A percentile compares a stretch with the other conserved stretches of the same genome.
Evolutionary conservation across 2,797 vertebrate species (phyloP).

Genomic region (Parauchenoglanis ngamensis): DNA sequence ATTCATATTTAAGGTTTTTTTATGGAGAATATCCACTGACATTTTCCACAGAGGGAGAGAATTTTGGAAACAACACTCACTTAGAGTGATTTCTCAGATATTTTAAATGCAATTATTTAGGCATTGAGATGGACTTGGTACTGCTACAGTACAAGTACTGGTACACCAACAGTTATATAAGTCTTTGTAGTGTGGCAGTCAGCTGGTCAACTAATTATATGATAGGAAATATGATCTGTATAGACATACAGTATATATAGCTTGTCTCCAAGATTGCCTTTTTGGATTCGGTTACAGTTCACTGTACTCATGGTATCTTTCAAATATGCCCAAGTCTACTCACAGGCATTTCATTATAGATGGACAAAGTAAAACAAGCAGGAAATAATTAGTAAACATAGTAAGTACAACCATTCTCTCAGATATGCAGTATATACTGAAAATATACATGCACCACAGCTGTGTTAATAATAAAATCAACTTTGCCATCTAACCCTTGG

Average conservation of each 20-base stretch:
- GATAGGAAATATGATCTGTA: slow-evolving; percentile 24
- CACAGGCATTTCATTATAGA: slow-evolving; percentile 12
- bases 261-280: neutral
- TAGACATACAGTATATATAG: slow-evolving; percentile 23
- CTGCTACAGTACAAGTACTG: neutral
- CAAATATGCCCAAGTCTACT: neutral
- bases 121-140: neutral
- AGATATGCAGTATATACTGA: slow-evolving; percentile 1
- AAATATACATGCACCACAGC: neutral
- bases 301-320: neutral
- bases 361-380: neutral
- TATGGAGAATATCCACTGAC: neutral
- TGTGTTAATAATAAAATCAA: neutral
- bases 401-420: neutral
- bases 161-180: slow-evolving; percentile 21
- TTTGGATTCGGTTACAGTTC: slow-evolving; percentile 3
- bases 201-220: slow-evolving; percentile 35
- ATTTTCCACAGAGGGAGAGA: neutral
- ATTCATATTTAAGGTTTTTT: neutral
- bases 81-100: neutral
- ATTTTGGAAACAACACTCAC: neutral
- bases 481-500: neutral
- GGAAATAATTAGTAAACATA: neutral
- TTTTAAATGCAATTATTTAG: neutral
- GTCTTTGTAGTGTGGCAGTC: slow-evolving; percentile 16